phyloP scores from a whole-genome alignment of 1,140 invertebrate species.

The Drosophila pectinifera region DNA sequence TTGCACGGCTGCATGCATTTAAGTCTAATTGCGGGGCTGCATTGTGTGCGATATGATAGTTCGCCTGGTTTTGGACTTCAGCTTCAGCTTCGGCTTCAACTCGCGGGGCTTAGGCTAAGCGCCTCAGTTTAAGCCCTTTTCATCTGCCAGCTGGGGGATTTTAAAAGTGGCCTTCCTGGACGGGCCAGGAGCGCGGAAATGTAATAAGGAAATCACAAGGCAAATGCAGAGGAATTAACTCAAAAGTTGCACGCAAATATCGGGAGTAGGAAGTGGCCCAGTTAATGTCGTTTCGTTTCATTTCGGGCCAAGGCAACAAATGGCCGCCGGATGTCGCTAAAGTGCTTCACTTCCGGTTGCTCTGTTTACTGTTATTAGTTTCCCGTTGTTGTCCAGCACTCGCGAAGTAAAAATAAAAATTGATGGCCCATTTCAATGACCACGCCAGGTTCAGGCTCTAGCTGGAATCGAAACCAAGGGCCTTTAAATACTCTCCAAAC shows the following conservation, averaged over 20 bases:
- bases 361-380: conserved; percentile 8
- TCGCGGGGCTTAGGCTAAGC: conserved; percentile 67
- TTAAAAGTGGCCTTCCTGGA: conserved; percentile 11
- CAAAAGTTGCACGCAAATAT: conserved; percentile 48
- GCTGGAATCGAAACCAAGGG: background rate
- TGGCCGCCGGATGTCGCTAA: conserved; percentile 40
- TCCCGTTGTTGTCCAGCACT: background rate
- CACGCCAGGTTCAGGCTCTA: background rate
- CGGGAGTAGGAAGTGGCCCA: conserved; percentile 29
- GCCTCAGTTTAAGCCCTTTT: conserved; percentile 57
- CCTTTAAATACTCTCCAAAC: background rate
- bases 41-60: conserved; percentile 71
- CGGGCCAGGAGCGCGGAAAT: background rate
- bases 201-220: conserved; percentile 52
- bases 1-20: conserved; percentile 67
- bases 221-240: conserved; percentile 54
- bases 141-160: conserved; percentile 42
- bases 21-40: conserved; percentile 73
- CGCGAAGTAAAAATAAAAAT: conserved; percentile 28
- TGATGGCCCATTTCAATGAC: conserved; percentile 32
- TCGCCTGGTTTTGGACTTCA: conserved; percentile 56
- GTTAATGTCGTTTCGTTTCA: background rate
- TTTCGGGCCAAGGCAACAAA: conserved; percentile 10
- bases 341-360: conserved; percentile 40
- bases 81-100: conserved; percentile 21